Evolutionary conservation across 2,797 vertebrate species (phyloP), one percentile per base, ranked within the genome.

Genomic region (Halcyon badia): DNA sequence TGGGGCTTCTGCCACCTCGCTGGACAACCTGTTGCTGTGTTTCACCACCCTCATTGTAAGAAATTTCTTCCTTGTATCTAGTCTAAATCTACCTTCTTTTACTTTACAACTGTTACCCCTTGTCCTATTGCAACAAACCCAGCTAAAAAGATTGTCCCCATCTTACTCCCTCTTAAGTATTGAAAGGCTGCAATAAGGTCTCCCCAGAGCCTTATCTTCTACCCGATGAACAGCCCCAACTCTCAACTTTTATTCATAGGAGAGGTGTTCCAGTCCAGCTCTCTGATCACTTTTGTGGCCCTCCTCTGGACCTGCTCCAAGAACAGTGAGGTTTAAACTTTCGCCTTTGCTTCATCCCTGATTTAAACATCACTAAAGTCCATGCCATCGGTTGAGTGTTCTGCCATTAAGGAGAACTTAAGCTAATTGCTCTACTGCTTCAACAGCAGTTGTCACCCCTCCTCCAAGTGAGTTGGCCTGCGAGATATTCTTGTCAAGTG

Each of bases 381-480:
- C 30, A 2, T 52, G 70, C 48, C 31, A 28, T 48, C 0, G 3
- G 56, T 52, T 60, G 77, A 82, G 44, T 33, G 17, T 76, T 87
- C 66, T 71, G 44, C n/a, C 44, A 9, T 79, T 70, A 87, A 69
- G 46, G 44, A 86, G 69, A 66, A 70, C 6, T 66, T 39, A 37
- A 91, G 30, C 56, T 83, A 94, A 94, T 83, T 91, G 83, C 58
- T 56, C 35, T 28, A 31, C 58, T 78, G 76, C 68, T 89, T 89
- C 92, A 90, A 52, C 31, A 82, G 60, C 52, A 28, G 28, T 85
- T 92, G 84, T 92, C 84, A 83, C 81, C 44, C 41, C 68, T 87
- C 81, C 81, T 54, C 61, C 61, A 78, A 3, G 73, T 60, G 73
- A 90, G 90, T 93, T 96, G 58, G 58, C 85, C 87, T 88, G 85